Evolutionary conservation across 2,797 vertebrate genomes (phyloP), one percentile per base, ranked within the genome.

Genomic region (Hippopotamyrus pictus): DNA sequence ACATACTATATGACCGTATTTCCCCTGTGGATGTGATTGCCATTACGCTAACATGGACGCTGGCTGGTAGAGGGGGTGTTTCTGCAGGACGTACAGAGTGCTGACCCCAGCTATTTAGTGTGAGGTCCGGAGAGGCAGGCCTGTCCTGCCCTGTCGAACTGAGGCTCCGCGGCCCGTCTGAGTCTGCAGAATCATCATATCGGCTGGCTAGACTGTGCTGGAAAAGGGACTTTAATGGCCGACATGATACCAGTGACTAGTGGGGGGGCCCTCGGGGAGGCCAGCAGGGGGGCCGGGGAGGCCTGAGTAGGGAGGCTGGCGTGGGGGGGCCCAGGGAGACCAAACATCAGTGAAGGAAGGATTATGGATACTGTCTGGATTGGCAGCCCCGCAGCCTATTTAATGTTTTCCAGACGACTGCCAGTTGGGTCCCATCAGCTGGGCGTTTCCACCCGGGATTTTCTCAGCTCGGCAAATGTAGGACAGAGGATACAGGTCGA

Each of bases 171-270:
- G 2, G 14, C 5, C 9, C 91, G 91, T 25, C 86, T 87, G 51
- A 90, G 88, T 90, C 89, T 83, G 90, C 87, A 89, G 90, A 92
- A 69, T 87, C 89, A 88, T 88, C 89, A 57, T 76, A 88, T 90
- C 84, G 59, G 37, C 6, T 88, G 89, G 88, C 76, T 91, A 29
- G 90, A 89, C 50, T 59, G 90, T 87, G 88, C 33, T 37, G 46
- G 33, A 87, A 29, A 12, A 11, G 12, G 22, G n/a, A 85, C 1
- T 2, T 53, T 4, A 89, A 90, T 90, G 91, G 83, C 84, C 89
- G 48, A 87, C 22, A 41, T 91, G 90, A 89, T 89, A 59, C n/a
- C 1, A 7, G 57, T 59, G 54, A 19, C 54, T 57, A 5, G 54
- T 2, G 17, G 0, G 57, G 54, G 17, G 5, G 5, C 17, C 54